These are phyloP conservation scores for Lumbricus terrestris DNA, from an alignment of 2,888 invertebrate genomes.

Conservation along the genomic window DNA sequence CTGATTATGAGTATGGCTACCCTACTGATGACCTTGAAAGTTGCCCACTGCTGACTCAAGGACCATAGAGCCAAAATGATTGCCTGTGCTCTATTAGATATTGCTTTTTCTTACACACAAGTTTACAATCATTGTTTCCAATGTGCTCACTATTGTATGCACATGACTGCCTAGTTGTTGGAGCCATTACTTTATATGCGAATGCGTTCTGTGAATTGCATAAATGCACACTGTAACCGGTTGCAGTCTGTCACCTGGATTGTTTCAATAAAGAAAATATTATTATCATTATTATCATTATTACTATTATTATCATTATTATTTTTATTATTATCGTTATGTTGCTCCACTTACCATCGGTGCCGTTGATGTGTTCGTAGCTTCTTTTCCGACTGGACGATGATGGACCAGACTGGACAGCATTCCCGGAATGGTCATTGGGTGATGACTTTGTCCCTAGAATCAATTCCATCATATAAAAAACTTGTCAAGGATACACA, in stretches of 20 bases:
- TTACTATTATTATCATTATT: too few relatives aligned
- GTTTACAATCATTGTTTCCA: too few relatives aligned
- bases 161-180: too few relatives aligned
- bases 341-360: constrained; percentile 10
- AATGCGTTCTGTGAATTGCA: too few relatives aligned
- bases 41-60: background rate
- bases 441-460: constrained; percentile 14
- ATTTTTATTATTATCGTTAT: background rate
- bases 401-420: background rate
- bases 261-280: too few relatives aligned
- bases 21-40: background rate
- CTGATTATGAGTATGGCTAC: too few relatives aligned
- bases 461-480: background rate
- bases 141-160: too few relatives aligned
- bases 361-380: constrained; percentile 14
- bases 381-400: background rate
- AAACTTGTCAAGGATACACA: background rate
- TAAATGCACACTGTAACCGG: too few relatives aligned
- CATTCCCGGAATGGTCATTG: background rate
- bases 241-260: too few relatives aligned
- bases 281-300: too few relatives aligned
- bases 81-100: background rate
- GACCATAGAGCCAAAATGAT: background rate
- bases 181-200: too few relatives aligned
- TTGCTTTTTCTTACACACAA: background rate